phyloP scores from a whole-genome alignment of 2,797 vertebrate genomes.

The Lophotriccus pileatus region DNA sequence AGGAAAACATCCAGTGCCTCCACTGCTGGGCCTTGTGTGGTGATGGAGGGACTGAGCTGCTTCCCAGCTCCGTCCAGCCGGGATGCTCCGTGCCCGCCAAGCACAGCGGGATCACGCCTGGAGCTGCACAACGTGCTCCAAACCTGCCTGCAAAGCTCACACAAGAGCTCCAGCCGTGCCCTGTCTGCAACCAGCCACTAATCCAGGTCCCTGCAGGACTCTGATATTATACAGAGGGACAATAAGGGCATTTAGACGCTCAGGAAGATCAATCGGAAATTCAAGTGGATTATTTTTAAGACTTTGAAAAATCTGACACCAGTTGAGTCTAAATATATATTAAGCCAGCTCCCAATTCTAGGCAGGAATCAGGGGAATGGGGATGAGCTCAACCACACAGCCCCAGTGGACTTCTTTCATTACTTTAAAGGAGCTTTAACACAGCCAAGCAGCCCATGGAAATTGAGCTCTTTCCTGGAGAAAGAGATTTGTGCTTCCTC shows the following conservation, averaged over 20 bases:
- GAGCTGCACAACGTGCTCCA: not conserved
- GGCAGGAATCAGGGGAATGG: not conserved
- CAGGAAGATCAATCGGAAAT: not conserved
- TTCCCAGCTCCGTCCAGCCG: not conserved
- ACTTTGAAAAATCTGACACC: not conserved
- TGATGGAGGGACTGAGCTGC: not conserved
- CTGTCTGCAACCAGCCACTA: not conserved
- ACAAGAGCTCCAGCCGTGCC: not conserved
- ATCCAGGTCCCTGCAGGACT: not conserved
- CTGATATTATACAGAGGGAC: not conserved
- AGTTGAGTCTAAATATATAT: not conserved
- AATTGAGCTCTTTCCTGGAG: not conserved
- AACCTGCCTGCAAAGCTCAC: not conserved
- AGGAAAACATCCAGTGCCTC: not conserved
- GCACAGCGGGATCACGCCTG: not conserved
- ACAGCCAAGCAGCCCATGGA: not conserved
- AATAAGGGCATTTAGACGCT: not conserved
- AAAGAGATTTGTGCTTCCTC: not conserved
- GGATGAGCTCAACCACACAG: slow-evolving; percentile 12
- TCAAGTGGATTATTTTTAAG: not conserved
- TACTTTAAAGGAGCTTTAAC: slow-evolving; percentile 41
- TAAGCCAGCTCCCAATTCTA: not conserved
- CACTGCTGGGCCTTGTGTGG: not conserved
- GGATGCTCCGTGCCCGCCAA: not conserved
- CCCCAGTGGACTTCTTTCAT: slow-evolving; percentile 6